These are phyloP conservation scores for Pectinophora gossypiella DNA, from an alignment of 1,140 invertebrate species.

Conservation along the genomic window DNA sequence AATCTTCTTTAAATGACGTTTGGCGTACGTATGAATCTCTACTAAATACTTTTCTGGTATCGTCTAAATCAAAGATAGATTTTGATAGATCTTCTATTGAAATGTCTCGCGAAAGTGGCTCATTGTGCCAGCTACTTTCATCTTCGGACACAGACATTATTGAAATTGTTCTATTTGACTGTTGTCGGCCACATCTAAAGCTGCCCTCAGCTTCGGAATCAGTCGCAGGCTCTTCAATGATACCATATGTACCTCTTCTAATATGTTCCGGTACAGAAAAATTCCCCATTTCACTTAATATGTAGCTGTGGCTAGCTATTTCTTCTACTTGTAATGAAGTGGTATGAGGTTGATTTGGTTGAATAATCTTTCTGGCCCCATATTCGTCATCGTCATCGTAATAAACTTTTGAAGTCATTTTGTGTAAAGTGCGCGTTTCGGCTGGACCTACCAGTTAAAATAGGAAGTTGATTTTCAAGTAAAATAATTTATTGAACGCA, in stretches of 20 bases:
- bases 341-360: slow-evolving; percentile 68
- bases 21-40: slow-evolving; percentile 68
- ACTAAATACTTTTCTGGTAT: slow-evolving; percentile 64
- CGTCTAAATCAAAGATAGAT: slow-evolving; percentile 67
- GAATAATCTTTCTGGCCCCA: slow-evolving; percentile 51
- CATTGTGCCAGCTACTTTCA: slow-evolving; percentile 76
- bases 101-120: slow-evolving; percentile 76
- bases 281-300: slow-evolving; percentile 75
- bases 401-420: slow-evolving; percentile 78
- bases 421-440: slow-evolving; percentile 79
- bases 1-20: slow-evolving; percentile 71
- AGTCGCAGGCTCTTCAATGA: slow-evolving; percentile 74
- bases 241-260: slow-evolving; percentile 64
- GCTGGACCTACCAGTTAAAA: slow-evolving; percentile 79
- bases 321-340: slow-evolving; percentile 77
- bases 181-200: slow-evolving; percentile 48
- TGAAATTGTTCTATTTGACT: slow-evolving; percentile 76
- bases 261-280: slow-evolving; percentile 76
- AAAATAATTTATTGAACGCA: slow-evolving; percentile 23
- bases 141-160: slow-evolving; percentile 81
- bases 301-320: slow-evolving; percentile 78
- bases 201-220: slow-evolving; percentile 69
- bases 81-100: slow-evolving; percentile 76
- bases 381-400: slow-evolving; percentile 59
- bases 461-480: slow-evolving; percentile 48